phyloP scores from a whole-genome alignment of 2,888 invertebrate genomes.

The Maniola hyperantus region DNA sequence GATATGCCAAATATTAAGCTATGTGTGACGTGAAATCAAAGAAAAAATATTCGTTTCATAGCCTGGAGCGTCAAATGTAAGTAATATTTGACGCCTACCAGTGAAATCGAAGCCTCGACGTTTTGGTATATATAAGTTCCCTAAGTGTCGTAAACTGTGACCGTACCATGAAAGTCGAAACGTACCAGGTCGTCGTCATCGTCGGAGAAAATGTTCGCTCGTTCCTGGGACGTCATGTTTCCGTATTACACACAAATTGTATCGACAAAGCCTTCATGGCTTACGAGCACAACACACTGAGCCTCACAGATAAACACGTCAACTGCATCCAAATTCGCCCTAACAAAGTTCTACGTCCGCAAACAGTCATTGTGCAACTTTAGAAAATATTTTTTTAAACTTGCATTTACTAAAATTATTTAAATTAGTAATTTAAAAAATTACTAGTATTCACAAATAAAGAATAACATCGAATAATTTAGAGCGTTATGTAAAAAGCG shows the following conservation, averaged over 20 bases:
- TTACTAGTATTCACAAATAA: slow-evolving; percentile 39
- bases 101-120: too few relatives aligned
- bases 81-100: too few relatives aligned
- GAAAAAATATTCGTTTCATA: too few relatives aligned
- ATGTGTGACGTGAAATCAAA: too few relatives aligned
- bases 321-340: slow-evolving; percentile 72
- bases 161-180: slow-evolving; percentile 29
- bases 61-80: too few relatives aligned
- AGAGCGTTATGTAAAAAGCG: slow-evolving; percentile 43
- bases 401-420: not conserved
- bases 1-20: too few relatives aligned
- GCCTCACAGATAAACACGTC: slow-evolving; percentile 60
- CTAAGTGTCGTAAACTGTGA: too few relatives aligned
- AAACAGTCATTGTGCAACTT: slow-evolving; percentile 20
- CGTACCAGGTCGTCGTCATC: slow-evolving; percentile 78
- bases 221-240: slow-evolving; percentile 73
- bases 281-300: slow-evolving; percentile 63
- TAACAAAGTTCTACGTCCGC: slow-evolving; percentile 26
- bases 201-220: slow-evolving; percentile 72
- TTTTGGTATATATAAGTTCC: too few relatives aligned
- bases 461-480: slow-evolving; percentile 35
- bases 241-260: slow-evolving; percentile 53
- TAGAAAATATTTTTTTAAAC: not conserved
- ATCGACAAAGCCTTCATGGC: slow-evolving; percentile 63
- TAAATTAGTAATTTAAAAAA: not conserved